A percentile compares a stretch with the other conserved stretches of the same genome.
Conservation (phyloP, 2,797 vertebrate species). For the Phoeniculus purpureus region DNA sequence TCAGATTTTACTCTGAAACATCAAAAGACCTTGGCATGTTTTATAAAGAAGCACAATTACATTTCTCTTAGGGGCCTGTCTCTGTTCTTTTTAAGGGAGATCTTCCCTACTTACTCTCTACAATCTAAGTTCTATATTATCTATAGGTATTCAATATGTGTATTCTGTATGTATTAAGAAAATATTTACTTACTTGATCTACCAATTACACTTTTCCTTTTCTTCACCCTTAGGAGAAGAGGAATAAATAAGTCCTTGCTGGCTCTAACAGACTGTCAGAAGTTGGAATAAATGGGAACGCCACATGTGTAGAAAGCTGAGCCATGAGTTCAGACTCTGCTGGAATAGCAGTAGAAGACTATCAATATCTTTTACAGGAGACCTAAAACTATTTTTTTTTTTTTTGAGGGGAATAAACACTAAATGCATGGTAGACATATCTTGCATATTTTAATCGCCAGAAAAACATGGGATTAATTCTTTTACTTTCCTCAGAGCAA, state of each 20-base stretch:
- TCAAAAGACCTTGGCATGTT: neutral
- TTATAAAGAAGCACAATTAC: neutral
- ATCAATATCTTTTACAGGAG: neutral
- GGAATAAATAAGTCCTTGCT: neutral
- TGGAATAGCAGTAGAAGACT: neutral
- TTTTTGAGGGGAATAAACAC: neutral
- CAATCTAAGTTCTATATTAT: neutral
- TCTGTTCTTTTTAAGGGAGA: neutral
- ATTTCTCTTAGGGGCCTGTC: neutral
- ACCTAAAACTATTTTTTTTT: neutral
- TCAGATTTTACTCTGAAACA: neutral
- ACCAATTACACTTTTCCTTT: neutral
- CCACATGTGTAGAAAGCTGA: neutral
- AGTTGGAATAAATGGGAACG: neutral
- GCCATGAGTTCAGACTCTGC: neutral
- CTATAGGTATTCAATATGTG: neutral
- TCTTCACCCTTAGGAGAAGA: neutral
- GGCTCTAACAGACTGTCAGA: neutral
- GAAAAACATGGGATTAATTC: neutral
- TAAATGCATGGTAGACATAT: neutral
- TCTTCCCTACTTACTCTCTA: neutral
- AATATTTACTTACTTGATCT: neutral
- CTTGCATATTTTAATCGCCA: neutral
- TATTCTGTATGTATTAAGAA: neutral
- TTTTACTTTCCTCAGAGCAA: rapidly evolving